A percentile compares a stretch with the other conserved stretches of the same genome.
Conservation (phyloP, 2,797 vertebrate genomes). For the Rhodeus uyekii region DNA sequence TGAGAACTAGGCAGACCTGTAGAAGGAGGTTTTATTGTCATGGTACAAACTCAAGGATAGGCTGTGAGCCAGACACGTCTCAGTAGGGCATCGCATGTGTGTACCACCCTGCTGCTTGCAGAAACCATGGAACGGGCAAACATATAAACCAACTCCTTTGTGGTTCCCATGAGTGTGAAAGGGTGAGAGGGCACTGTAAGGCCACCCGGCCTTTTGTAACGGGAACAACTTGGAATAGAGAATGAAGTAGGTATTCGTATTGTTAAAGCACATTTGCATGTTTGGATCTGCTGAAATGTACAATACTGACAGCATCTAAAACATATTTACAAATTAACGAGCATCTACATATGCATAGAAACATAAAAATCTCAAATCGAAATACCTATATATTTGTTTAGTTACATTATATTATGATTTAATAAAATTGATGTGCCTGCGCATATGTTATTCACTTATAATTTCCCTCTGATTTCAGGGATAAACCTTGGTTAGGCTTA, state of each 20-base stretch:
- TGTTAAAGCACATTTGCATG: not conserved
- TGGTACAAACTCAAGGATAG: constrained; percentile 46
- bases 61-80: constrained; percentile 42
- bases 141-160: constrained; percentile 46
- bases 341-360: not conserved
- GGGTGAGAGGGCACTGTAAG: constrained; percentile 31
- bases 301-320: not conserved
- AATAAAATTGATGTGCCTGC: not conserved
- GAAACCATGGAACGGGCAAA: constrained; percentile 52
- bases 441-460: no score
- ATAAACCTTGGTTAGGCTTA: no score
- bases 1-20: constrained; percentile 34
- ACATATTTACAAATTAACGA: not conserved
- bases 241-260: not conserved
- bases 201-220: constrained; percentile 3
- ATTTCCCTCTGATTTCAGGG: no score
- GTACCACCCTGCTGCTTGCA: constrained; percentile 50
- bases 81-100: constrained; percentile 40
- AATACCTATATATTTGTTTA: not conserved
- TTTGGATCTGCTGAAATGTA: not conserved
- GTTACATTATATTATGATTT: not conserved
- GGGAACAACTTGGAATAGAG: not conserved
- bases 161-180: constrained; percentile 40
- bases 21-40: constrained; percentile 44
- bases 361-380: not conserved